A percentile compares a stretch with the other conserved stretches of the same genome.
Conservation (phyloP, 2,113 vertebrate genomes). For the Cephalophus harveyi region DNA sequence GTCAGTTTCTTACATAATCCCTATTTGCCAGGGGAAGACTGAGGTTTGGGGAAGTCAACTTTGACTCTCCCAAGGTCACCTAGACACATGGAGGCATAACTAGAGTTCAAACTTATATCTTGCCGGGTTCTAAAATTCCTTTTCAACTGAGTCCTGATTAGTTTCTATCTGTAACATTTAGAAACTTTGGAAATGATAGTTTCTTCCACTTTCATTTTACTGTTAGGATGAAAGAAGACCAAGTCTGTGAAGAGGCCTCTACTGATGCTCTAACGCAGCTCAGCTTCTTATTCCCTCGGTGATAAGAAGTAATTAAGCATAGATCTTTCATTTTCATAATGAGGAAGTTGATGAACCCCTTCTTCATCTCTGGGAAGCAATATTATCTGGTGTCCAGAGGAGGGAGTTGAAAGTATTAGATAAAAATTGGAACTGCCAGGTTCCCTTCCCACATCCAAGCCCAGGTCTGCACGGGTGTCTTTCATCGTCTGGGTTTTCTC, state of each 20-base stretch:
- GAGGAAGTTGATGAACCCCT: neutral
- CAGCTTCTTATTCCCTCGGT: neutral
- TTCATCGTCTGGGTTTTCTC: neutral
- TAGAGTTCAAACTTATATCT: neutral
- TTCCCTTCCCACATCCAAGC: neutral
- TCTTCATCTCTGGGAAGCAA: neutral
- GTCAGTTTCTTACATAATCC: neutral
- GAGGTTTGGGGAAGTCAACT: neutral
- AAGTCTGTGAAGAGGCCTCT: neutral
- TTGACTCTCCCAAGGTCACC: neutral
- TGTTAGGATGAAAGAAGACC: conserved; percentile 10
- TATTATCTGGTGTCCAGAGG: neutral
- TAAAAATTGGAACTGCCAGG: neutral
- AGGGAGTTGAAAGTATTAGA: neutral
- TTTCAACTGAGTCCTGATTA: neutral
- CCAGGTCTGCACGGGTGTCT: neutral
- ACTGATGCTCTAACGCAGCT: neutral
- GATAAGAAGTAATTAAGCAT: neutral
- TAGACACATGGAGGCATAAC: neutral
- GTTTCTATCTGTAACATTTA: neutral
- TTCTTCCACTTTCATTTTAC: neutral
- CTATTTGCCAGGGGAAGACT: neutral
- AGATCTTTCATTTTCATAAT: conserved; percentile 31
- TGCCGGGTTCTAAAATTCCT: neutral
- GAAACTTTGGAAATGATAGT: neutral